Evolutionary conservation across 1,140 invertebrate genomes (phyloP).

Genomic region (Drusus annulatus): DNA sequence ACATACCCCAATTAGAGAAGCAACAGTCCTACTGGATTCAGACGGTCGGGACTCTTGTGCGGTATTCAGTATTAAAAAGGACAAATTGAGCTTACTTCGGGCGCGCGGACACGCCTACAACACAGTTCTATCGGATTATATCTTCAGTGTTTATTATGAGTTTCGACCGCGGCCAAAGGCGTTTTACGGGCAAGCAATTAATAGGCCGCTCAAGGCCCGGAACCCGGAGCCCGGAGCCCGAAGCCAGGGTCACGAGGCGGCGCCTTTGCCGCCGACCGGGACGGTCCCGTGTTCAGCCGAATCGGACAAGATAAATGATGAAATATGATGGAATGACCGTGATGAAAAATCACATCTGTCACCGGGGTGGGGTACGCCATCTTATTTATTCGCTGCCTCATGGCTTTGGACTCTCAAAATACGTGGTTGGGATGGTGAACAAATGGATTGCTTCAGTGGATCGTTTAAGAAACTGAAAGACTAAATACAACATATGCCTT

Average conservation of each 20-base stretch:
- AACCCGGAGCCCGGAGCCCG: not conserved
- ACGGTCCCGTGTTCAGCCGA: conserved; percentile 20
- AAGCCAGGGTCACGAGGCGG: conserved; percentile 24
- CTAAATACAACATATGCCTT: too few relatives aligned
- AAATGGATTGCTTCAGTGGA: too few relatives aligned
- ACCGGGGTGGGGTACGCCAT: conserved; percentile 28
- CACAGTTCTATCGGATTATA: too few relatives aligned
- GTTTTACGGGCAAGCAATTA: conserved; percentile 12
- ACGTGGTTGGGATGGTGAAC: not conserved
- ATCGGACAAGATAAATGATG: conserved; percentile 50
- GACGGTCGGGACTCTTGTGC: too few relatives aligned
- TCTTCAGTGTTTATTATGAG: not conserved
- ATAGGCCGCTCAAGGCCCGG: not conserved
- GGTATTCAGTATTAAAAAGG: too few relatives aligned
- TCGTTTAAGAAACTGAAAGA: too few relatives aligned
- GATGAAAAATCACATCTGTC: conserved; percentile 56
- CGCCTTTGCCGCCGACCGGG: conserved; percentile 13
- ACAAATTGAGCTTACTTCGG: too few relatives aligned
- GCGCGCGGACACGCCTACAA: too few relatives aligned
- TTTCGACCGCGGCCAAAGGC: not conserved
- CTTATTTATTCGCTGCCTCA: conserved; percentile 21
- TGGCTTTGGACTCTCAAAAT: not conserved
- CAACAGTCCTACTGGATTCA: too few relatives aligned
- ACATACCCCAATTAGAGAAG: too few relatives aligned
- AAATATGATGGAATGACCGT: conserved; percentile 53